Conservation (phyloP, 2,797 vertebrate species). For the Coilia nasus region DNA sequence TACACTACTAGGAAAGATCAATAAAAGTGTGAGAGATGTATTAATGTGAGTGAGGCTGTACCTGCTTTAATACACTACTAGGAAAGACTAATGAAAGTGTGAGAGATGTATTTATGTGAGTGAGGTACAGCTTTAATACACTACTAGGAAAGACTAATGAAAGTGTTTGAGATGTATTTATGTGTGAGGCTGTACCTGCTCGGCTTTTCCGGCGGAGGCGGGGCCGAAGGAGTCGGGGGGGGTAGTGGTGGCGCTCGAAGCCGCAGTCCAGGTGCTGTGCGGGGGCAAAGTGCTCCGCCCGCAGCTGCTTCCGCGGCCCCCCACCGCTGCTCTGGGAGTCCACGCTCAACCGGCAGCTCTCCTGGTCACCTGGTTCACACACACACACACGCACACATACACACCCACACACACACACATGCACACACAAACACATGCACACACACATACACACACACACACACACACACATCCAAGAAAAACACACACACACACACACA, state of each 20-base stretch:
- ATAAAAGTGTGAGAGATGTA: too few relatives aligned
- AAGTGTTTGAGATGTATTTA: background rate
- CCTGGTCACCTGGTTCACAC: constrained; percentile 81
- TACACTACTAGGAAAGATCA: too few relatives aligned
- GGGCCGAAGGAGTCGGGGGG: constrained; percentile 77
- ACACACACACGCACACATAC: background rate
- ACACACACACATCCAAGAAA: background rate
- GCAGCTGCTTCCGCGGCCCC: constrained; percentile 82
- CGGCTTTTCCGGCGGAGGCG: constrained; percentile 78
- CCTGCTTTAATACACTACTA: too few relatives aligned
- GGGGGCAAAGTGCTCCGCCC: constrained; percentile 80
- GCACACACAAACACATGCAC: background rate
- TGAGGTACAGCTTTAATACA: background rate
- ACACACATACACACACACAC: constrained; percentile 5
- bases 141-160: background rate
- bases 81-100: too few relatives aligned
- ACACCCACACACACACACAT: background rate
- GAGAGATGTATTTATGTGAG: background rate
- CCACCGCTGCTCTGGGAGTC: constrained; percentile 84
- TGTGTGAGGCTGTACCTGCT: constrained; percentile 79
- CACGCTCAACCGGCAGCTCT: constrained; percentile 86
- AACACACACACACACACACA: background rate
- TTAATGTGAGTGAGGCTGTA: too few relatives aligned
- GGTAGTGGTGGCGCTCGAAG: constrained; percentile 86
- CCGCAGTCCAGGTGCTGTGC: constrained; percentile 84